A percentile compares a stretch with the other conserved stretches of the same genome.
phyloP scores from a whole-genome alignment of 2,113 vertebrate genomes.

The Barbus barbus region DNA sequence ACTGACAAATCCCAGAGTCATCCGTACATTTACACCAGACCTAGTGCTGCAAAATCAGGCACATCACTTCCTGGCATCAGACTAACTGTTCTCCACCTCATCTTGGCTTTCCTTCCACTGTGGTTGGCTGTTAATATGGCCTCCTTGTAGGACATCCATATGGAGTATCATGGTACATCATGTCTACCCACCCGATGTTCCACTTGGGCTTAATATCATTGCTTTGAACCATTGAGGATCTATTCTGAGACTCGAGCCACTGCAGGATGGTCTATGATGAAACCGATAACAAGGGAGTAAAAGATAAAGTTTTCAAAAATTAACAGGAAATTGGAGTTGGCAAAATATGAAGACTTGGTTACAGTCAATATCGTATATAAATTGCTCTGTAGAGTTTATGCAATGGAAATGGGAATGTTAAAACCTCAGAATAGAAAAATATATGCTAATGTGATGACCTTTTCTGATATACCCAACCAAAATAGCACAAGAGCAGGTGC shows the following conservation, averaged over 20 bases:
- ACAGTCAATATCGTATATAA: background rate
- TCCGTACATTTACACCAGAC: slow-evolving; percentile 76
- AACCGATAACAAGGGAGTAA: background rate
- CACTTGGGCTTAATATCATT: background rate
- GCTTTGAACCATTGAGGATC: background rate
- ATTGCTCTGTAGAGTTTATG: background rate
- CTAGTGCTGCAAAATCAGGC: slow-evolving; percentile 50
- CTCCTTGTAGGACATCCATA: slow-evolving; percentile 18
- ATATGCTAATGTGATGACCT: slow-evolving; percentile 12
- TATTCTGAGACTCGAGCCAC: slow-evolving; percentile 1
- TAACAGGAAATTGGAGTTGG: background rate
- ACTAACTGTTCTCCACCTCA: slow-evolving; percentile 38
- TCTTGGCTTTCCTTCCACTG: slow-evolving; percentile 20
- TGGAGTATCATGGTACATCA: background rate
- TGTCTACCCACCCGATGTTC: slow-evolving; percentile 24
- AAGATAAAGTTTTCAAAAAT: background rate
- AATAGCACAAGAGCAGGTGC: slow-evolving; percentile 57
- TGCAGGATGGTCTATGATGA: background rate
- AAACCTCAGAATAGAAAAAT: slow-evolving; percentile 16
- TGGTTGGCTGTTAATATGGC: slow-evolving; percentile 26
- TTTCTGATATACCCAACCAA: slow-evolving; percentile 24
- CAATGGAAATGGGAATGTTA: slow-evolving; percentile 1
- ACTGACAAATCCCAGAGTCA: slow-evolving; percentile 65
- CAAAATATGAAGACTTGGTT: background rate
- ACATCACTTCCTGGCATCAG: background rate